phyloP scores from a whole-genome alignment of 92 coral and sea anemone species.

The Epizoanthus ramosus region DNA sequence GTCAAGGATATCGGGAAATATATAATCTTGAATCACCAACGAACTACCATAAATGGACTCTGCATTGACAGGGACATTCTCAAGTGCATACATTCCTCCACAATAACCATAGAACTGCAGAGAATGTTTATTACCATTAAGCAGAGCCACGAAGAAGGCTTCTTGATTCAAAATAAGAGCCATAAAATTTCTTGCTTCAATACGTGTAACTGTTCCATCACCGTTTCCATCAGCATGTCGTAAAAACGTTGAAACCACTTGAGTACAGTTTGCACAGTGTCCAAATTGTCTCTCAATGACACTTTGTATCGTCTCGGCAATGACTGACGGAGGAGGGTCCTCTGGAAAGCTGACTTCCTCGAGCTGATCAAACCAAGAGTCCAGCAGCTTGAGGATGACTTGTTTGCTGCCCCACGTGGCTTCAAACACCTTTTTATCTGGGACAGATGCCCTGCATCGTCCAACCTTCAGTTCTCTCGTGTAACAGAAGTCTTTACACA shows the following conservation, averaged over 20 bases:
- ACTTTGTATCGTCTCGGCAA: not conserved
- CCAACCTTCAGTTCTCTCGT: constrained; percentile 12
- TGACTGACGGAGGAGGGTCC: not conserved
- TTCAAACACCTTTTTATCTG: constrained; percentile 51
- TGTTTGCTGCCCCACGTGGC: constrained; percentile 55
- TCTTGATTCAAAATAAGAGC: constrained; percentile 60
- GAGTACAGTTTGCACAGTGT: constrained; percentile 60
- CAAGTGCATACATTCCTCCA: constrained; percentile 71
- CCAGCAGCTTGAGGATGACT: constrained; percentile 49
- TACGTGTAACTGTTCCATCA: constrained; percentile 54
- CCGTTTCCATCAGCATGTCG: constrained; percentile 60
- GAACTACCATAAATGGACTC: constrained; percentile 56
- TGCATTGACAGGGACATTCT: constrained; percentile 57
- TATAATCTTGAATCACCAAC: constrained; percentile 42
- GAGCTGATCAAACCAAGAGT: constrained; percentile 39
- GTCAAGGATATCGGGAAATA: constrained; percentile 60
- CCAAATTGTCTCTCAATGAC: constrained; percentile 12
- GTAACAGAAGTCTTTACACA: constrained; percentile 55
- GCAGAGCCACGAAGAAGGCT: constrained; percentile 59
- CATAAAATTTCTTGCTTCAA: constrained; percentile 63
- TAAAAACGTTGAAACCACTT: constrained; percentile 26
- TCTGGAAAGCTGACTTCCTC: not conserved
- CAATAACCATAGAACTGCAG: constrained; percentile 76
- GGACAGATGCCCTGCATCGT: constrained; percentile 34
- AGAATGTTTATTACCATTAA: constrained; percentile 72